Evolutionary conservation across 2,888 invertebrate genomes (phyloP), one percentile per base, ranked within the genome.

Genomic region (Synanthedon myopaeformis): DNA sequence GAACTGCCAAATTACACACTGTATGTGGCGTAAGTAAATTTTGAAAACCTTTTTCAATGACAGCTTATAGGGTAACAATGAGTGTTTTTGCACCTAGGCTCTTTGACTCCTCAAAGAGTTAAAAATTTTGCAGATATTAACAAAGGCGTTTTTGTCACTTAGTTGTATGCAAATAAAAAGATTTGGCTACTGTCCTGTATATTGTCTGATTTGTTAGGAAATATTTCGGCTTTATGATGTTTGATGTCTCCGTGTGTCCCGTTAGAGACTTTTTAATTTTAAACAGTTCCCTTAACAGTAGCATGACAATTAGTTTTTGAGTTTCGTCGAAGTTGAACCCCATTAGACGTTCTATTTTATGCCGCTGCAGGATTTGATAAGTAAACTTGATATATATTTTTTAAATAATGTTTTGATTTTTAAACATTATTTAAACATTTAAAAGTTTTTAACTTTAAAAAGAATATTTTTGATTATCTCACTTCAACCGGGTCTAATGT

Each of bases 111-210:
- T 72, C 72, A 82, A 85, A 83, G 82, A 64, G 76, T 82, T 79
- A 72, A 74, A 62, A 66, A 68, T 76, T 75, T 76, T 68, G 72
- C 69, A 70, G 65, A 72, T 72, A 68, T 69, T 63, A 69, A 79
- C 79, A 82, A 80, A 69, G 65, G 59, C 58, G 61, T 62, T 67
- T 70, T 81, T 84, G 80, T 82, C 66, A 60, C 61, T 56, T 70
- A 72, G 70, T 78, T 84, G 83, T 84, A 84, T 85, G 85, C 83
- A 85, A 86, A 84, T 86, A 86, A 85, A 73, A 80, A 75, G 79
- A 84, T 84, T 82, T 78, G 59, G 85, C 87, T 87, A 86, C 87
- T 72, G 82, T 76, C 67, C 67, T 62, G 57, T 58, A 55, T 70
- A 12, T 72, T 75, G 71, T 73, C 62, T 65, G 70, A 74, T 71